phyloP scores from a whole-genome alignment of 2,113 vertebrate species.

The Sarotherodon lohbergeri region DNA sequence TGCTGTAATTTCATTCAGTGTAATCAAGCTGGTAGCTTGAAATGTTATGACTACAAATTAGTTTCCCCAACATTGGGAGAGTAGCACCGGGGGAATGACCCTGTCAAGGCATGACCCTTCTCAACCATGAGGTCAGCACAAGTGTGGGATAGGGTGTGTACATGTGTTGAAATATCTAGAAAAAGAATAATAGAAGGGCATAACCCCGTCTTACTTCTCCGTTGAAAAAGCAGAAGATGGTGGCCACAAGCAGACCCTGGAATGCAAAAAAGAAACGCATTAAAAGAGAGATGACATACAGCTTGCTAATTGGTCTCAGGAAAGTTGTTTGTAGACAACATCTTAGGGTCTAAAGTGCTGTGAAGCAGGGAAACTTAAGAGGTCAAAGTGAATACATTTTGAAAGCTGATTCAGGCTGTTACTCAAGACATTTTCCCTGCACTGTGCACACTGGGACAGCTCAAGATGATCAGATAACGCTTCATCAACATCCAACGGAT shows the following conservation, averaged over 20 bases:
- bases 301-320: neutral
- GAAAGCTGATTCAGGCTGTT: neutral
- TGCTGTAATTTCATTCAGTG: neutral
- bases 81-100: neutral
- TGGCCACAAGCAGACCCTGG: constrained; percentile 93
- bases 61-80: neutral
- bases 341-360: neutral
- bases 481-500: constrained; percentile 3
- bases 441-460: neutral
- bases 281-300: neutral
- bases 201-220: constrained; percentile 82
- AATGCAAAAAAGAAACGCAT: constrained; percentile 16
- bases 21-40: neutral
- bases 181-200: neutral
- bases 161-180: neutral
- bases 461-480: constrained; percentile 34
- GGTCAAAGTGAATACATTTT: neutral
- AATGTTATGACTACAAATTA: neutral
- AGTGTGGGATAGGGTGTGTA: neutral
- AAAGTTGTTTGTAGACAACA: neutral
- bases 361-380: neutral
- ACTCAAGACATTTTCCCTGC: neutral
- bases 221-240: constrained; percentile 99
- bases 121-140: neutral
- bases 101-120: neutral